These are phyloP conservation scores for Desmophyllum pertusum DNA, from an alignment of 92 coral and sea anemone species.

Conservation along the genomic window DNA sequence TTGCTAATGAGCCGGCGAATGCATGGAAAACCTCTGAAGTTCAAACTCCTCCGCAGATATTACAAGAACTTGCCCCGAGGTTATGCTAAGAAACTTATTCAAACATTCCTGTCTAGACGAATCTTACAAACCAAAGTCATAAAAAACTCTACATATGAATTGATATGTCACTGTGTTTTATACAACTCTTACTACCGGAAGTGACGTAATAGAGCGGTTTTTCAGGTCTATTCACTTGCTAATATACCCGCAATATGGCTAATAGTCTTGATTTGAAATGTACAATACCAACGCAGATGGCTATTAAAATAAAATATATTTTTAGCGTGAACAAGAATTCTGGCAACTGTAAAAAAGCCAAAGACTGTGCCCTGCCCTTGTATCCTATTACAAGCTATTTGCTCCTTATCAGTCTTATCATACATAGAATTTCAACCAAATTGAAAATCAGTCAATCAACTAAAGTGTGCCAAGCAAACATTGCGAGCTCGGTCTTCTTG, in stretches of 20 bases:
- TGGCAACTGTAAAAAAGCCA: conserved; percentile 37
- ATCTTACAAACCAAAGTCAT: background rate
- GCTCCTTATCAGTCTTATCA: conserved; percentile 30
- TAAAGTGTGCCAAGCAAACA: background rate
- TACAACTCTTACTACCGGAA: conserved; percentile 24
- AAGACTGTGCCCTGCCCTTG: conserved; percentile 44
- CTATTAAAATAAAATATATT: background rate
- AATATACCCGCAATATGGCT: background rate
- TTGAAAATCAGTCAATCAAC: conserved; percentile 32
- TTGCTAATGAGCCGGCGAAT: conserved; percentile 6
- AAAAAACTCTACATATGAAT: background rate
- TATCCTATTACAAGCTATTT: conserved; percentile 30
- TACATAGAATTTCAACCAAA: conserved; percentile 21
- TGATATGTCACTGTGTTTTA: background rate
- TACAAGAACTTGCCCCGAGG: background rate
- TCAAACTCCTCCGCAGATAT: background rate
- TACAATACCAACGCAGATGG: background rate
- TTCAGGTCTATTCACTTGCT: background rate
- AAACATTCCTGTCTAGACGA: conserved; percentile 24
- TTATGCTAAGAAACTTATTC: background rate
- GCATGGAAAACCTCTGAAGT: conserved; percentile 3
- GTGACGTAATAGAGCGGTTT: conserved; percentile 16
- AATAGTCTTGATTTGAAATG: background rate
- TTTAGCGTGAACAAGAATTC: background rate
- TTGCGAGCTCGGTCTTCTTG: background rate